Percentiles rank a stretch among this genome's conserved stretches.
Conservation (phyloP, 2,888 invertebrate species). For the Macrosiphum euphorbiae region DNA sequence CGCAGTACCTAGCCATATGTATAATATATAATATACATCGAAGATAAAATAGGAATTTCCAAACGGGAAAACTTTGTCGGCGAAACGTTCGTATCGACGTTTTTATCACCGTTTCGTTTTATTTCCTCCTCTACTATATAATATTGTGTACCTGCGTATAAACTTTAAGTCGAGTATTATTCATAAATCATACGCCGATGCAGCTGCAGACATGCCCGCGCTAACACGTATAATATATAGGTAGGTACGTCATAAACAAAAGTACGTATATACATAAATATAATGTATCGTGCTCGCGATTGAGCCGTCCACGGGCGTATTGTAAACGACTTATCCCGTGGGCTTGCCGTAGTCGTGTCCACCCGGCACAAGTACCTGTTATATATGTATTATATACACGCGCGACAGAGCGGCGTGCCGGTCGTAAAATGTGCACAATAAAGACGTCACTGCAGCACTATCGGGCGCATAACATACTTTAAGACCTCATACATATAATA, state of each 20-base stretch:
- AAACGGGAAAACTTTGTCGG: conserved; percentile 3
- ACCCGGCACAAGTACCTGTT: conserved; percentile 7
- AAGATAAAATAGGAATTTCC: conserved; percentile 15
- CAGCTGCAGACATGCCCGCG: neutral
- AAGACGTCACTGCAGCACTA: conserved; percentile 45
- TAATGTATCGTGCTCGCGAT: conserved; percentile 32
- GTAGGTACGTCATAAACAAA: neutral
- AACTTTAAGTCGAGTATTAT: conserved; percentile 32
- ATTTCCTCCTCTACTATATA: neutral
- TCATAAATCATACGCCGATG: conserved; percentile 40
- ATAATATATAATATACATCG: too few species aligned
- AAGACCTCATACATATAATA: neutral
- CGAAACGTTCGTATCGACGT: neutral
- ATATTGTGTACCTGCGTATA: neutral
- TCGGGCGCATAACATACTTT: neutral
- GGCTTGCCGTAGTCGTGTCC: conserved; percentile 46
- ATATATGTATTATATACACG: neutral
- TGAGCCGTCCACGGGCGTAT: conserved; percentile 41
- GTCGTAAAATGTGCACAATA: conserved; percentile 50
- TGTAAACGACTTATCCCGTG: conserved; percentile 46
- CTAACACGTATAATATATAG: neutral
- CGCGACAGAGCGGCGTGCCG: neutral
- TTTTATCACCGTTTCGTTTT: neutral
- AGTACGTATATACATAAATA: neutral
- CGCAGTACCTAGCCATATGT: too few species aligned